A percentile compares a stretch with the other conserved stretches of the same genome.
phyloP scores from a whole-genome alignment of 2,888 invertebrate species.

The Nesidiocoris tenuis region DNA sequence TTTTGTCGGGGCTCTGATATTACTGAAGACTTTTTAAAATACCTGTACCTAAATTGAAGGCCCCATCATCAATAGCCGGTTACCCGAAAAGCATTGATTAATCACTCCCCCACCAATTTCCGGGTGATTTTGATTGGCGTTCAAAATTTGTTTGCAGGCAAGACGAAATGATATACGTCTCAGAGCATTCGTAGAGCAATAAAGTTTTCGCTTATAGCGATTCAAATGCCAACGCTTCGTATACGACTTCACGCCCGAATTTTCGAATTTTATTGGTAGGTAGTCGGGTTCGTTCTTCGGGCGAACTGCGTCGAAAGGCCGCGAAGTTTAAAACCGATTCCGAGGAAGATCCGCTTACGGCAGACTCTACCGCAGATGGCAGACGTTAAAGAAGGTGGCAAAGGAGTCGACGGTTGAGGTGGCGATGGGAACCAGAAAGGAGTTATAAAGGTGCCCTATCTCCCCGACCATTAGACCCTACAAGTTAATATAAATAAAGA shows the following conservation, averaged over 20 bases:
- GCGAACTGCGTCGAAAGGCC: neutral
- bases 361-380: neutral
- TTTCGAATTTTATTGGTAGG: neutral
- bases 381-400: neutral
- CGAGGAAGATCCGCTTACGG: neutral
- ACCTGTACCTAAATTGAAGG: too few relatives aligned
- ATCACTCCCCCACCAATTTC: too few relatives aligned
- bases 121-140: too few relatives aligned
- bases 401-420: neutral
- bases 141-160: too few relatives aligned
- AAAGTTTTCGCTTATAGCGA: neutral
- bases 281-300: neutral
- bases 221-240: neutral
- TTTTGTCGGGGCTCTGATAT: too few relatives aligned
- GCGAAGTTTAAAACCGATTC: neutral
- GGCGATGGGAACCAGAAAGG: conserved; percentile 1
- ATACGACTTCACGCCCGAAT: neutral
- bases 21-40: too few relatives aligned
- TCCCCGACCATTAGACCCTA: conserved; percentile 34
- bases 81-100: too few relatives aligned
- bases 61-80: too few relatives aligned
- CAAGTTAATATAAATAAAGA: conserved; percentile 40
- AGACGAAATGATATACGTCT: too few relatives aligned
- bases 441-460: conserved; percentile 30
- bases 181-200: neutral